These are phyloP conservation scores for Phorcus lineatus DNA, from an alignment of 2,888 invertebrate genomes.

Conservation along the genomic window DNA sequence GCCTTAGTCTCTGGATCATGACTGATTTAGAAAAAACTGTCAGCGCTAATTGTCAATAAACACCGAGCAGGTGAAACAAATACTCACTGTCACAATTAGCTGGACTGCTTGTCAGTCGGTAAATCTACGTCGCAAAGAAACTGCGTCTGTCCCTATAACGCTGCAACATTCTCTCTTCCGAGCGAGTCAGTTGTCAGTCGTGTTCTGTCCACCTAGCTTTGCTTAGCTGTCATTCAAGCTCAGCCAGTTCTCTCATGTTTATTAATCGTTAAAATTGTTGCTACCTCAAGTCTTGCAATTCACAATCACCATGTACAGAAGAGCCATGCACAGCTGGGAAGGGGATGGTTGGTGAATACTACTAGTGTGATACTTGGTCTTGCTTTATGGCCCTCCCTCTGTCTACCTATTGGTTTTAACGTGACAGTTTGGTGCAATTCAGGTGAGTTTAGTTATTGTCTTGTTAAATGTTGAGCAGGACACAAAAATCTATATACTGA, in stretches of 20 bases:
- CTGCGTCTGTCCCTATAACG: background rate
- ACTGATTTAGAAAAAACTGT: background rate
- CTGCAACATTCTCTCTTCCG: background rate
- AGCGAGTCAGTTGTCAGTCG: background rate
- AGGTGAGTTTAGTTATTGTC: background rate
- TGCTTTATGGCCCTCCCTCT: background rate
- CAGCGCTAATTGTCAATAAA: too few species aligned
- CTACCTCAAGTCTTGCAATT: background rate
- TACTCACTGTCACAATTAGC: background rate
- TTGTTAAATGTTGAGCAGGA: background rate
- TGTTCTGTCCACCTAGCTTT: background rate
- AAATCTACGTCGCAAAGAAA: background rate
- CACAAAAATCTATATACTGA: background rate
- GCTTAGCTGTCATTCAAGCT: background rate
- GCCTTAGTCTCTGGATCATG: background rate
- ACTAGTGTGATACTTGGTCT: background rate
- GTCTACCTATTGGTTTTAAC: background rate
- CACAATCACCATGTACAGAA: background rate
- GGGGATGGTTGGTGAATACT: background rate
- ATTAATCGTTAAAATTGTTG: constrained; percentile 5
- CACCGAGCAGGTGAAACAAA: too few species aligned
- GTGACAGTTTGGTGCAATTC: background rate
- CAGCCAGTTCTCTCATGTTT: background rate
- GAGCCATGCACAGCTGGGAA: background rate
- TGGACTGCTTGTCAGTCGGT: background rate